Percentiles rank a stretch among this genome's conserved stretches.
These are phyloP conservation scores for Panthera tigris DNA, from an alignment of 2,113 vertebrate species.

Conservation along the genomic window DNA sequence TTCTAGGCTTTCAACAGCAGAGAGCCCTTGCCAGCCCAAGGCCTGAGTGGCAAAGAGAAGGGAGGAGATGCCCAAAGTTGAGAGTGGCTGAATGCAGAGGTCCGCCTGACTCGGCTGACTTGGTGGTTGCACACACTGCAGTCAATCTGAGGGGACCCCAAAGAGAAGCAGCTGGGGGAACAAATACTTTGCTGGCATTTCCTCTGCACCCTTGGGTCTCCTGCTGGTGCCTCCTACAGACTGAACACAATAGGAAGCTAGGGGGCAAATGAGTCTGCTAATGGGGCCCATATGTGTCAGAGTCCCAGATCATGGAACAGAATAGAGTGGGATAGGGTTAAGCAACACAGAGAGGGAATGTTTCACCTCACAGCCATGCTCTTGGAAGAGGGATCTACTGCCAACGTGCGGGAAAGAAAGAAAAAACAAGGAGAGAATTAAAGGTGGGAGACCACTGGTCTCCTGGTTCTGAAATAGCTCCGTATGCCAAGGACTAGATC, in stretches of 20 bases:
- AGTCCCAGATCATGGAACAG: background rate
- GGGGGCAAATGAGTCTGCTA: background rate
- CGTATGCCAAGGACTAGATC: no score
- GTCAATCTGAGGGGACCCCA: background rate
- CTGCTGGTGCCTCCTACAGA: background rate
- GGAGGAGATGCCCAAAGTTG: background rate
- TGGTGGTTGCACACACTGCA: background rate
- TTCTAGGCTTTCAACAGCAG: background rate
- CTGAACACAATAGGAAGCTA: background rate
- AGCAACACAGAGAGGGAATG: background rate
- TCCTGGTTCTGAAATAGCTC: background rate
- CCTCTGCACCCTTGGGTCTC: background rate
- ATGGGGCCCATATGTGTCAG: background rate
- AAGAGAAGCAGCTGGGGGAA: background rate
- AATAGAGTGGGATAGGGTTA: background rate
- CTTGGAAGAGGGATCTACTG: background rate
- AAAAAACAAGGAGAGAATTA: background rate
- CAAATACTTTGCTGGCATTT: background rate
- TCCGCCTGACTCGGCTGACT: fast-evolving
- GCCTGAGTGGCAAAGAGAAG: background rate
- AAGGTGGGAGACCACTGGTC: background rate
- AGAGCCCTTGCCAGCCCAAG: background rate
- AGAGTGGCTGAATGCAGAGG: background rate
- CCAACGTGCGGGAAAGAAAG: no score
- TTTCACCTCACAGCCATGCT: no score